Base-by-base conservation (phyloP, 2,797 vertebrate genomes). In the Poeciliopsis gracilis region DNA sequence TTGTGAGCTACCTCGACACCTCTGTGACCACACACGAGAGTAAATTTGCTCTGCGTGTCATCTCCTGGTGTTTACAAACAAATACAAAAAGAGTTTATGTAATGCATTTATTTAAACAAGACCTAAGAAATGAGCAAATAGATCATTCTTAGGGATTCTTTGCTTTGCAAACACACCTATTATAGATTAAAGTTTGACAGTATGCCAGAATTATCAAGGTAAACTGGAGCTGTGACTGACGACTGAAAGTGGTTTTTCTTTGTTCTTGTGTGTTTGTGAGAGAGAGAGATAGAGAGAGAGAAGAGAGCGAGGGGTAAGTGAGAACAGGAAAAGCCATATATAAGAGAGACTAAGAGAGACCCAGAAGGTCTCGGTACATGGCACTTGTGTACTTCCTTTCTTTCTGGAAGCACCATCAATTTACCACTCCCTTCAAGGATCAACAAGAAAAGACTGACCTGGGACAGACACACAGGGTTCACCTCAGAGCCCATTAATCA, bases 121-220 rank as follows among this genome's bases (percentile, higher is more conserved):
- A 96, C 84, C 96, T 97, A 98, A 97, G 97, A 96, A 97, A 97
- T 96, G 96, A 97, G 97, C 97, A 99, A 99, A 98, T 97, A 98
- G 95, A 96, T 96, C 94, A 97, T 98, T 97, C 97, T 97, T 97
- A 96, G 96, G 96, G 97, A 98, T 98, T 97, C 97, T 97, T 97
- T 97, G 95, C 96, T 98, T 97, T 93, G 97, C 97, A 98, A 98
- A 98, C 96, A 98, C 81, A 84, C 90, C 95, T 93, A 95, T 95
- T 94, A 96, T 96, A 94, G 94, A 95, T 96, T 94, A 92, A 95
- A 93, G 88, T 93, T 95, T 95, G 94, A 96, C 94, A 93, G 88
- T 91, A 94, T 93, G 94, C 93, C 94, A 95, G 92, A 95, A 91
- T 94, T 95, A 95, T 96, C 94, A 94, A 95, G 94, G 95, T 94